Conservation (phyloP, 2,888 invertebrate species). For the Oconnorella tubifera region DNA sequence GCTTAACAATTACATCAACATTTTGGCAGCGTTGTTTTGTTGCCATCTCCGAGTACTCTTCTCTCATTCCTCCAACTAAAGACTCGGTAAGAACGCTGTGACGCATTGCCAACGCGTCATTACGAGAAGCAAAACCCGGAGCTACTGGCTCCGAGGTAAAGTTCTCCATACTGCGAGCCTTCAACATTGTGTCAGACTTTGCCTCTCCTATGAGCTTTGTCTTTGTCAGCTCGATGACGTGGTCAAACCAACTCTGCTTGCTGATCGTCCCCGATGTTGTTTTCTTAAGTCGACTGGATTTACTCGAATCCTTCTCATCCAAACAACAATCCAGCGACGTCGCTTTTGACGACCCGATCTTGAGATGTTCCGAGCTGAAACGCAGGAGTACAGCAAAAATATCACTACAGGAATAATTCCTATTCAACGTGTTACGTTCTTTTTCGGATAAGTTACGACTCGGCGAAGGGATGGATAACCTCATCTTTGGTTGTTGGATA, state of each 20-base stretch:
- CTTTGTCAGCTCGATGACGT: background rate
- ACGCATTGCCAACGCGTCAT: background rate
- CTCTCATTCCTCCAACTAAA: background rate
- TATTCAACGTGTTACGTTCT: background rate
- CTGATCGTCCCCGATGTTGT: background rate
- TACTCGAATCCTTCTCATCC: background rate
- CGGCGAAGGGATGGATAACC: too few species aligned
- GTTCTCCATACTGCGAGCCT: conserved; percentile 5
- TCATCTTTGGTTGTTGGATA: too few species aligned
- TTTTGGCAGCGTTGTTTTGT: too few species aligned
- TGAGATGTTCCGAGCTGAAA: background rate
- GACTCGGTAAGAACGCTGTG: background rate
- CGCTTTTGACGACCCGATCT: background rate
- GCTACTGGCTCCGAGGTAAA: background rate
- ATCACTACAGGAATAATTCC: background rate
- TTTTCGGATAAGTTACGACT: background rate
- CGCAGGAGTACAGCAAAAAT: background rate
- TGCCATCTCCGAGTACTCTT: background rate
- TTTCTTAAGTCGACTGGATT: background rate
- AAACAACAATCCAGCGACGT: background rate
- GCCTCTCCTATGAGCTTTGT: background rate
- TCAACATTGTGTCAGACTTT: background rate
- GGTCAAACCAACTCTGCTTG: background rate
- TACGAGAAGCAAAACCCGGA: background rate
- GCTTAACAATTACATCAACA: background rate